Percentiles rank a stretch among this genome's conserved stretches.
These are phyloP conservation scores for Lasius fuliginosus DNA, from an alignment of 2,888 invertebrate species.

Conservation along the genomic window DNA sequence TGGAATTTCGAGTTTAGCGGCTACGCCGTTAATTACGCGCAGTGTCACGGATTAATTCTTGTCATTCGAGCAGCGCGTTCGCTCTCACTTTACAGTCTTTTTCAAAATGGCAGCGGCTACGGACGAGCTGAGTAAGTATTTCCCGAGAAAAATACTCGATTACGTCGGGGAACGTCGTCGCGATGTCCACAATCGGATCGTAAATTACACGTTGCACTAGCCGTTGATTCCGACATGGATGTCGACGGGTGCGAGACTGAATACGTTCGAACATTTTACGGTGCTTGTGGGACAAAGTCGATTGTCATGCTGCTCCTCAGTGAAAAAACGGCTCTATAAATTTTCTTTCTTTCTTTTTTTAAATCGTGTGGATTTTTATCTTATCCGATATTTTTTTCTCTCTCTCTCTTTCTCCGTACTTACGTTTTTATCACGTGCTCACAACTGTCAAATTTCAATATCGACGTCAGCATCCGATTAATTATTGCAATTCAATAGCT, in stretches of 20 bases:
- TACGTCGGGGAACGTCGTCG: not conserved
- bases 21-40: not conserved
- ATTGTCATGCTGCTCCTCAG: slow-evolving; percentile 79
- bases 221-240: slow-evolving; percentile 16
- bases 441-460: slow-evolving; percentile 53
- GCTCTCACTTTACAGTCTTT: slow-evolving; percentile 72
- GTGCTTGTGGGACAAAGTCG: slow-evolving; percentile 66
- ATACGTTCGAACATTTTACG: not conserved
- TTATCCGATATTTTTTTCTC: not conserved
- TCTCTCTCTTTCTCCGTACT: not conserved
- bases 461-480: not conserved
- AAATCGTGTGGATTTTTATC: slow-evolving; percentile 6
- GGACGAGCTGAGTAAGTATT: slow-evolving; percentile 84
- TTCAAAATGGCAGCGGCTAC: slow-evolving; percentile 85
- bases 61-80: slow-evolving; percentile 50
- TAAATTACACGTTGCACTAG: slow-evolving; percentile 15
- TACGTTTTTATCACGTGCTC: slow-evolving; percentile 33
- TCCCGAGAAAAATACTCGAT: slow-evolving; percentile 55
- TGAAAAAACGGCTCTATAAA: slow-evolving; percentile 66
- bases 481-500: not conserved
- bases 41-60: slow-evolving; percentile 11
- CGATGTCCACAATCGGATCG: not conserved
- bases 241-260: slow-evolving; percentile 47
- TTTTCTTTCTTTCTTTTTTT: slow-evolving; percentile 22
- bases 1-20: not conserved